Evolutionary conservation across 2,888 invertebrate genomes (phyloP).

Genomic region (Xestia ashworthii): DNA sequence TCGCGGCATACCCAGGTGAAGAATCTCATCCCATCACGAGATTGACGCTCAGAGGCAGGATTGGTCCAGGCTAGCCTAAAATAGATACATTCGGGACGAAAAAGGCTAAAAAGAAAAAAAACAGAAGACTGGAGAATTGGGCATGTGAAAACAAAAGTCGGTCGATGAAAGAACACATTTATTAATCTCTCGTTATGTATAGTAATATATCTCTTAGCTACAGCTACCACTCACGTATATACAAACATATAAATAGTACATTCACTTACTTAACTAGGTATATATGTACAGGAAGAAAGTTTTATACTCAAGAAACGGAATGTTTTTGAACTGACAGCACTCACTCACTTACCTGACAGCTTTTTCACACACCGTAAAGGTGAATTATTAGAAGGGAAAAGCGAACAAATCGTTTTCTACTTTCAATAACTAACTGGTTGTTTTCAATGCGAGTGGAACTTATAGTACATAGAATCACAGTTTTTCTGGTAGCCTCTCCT

Average conservation of each 20-base stretch:
- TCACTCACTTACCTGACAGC: neutral
- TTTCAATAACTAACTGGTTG: neutral
- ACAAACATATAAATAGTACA: slow-evolving; percentile 70
- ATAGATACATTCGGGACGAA: neutral
- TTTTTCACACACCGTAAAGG: neutral
- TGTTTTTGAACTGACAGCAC: neutral
- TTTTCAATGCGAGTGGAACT: neutral
- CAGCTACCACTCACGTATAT: slow-evolving; percentile 72
- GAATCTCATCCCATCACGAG: too few relatives aligned
- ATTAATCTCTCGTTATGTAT: slow-evolving; percentile 75
- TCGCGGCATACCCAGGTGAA: neutral
- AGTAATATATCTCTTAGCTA: slow-evolving; percentile 70
- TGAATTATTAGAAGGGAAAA: neutral
- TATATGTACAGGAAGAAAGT: slow-evolving; percentile 54
- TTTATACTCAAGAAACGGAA: slow-evolving; percentile 22
- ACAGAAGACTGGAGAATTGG: neutral
- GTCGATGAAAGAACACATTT: slow-evolving; percentile 79
- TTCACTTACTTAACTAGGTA: slow-evolving; percentile 54
- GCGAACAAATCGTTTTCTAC: neutral
- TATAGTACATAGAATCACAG: neutral
- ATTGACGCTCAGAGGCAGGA: neutral
- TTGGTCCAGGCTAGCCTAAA: neutral
- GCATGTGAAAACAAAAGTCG: slow-evolving; percentile 45
- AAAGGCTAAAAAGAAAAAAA: neutral
- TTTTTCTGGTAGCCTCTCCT: neutral